A percentile compares a stretch with the other conserved stretches of the same genome.
Conservation (phyloP, 1,140 invertebrate species). For the Cardiocondyla obscurior region DNA sequence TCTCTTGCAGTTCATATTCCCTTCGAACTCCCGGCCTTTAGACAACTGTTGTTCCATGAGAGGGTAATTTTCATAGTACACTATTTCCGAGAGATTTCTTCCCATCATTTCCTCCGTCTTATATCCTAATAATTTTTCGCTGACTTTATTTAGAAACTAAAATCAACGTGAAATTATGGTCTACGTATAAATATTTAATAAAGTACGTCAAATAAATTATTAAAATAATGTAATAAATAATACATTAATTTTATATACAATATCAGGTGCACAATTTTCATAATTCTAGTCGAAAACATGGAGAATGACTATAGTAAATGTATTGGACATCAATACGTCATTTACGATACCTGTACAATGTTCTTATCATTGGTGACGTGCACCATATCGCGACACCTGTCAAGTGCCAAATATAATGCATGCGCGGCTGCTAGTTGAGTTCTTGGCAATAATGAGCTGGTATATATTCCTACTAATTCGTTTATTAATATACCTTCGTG, state of each 20-base stretch:
- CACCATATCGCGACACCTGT: constrained; percentile 93
- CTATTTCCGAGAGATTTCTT: constrained; percentile 86
- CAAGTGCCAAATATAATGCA: constrained; percentile 93
- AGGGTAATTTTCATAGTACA: constrained; percentile 86
- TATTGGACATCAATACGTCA: constrained; percentile 29
- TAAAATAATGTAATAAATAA: not conserved
- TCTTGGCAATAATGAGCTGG: constrained; percentile 85
- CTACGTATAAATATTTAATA: constrained; percentile 17
- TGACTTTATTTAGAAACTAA: constrained; percentile 92
- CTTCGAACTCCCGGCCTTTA: constrained; percentile 93
- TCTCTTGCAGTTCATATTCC: constrained; percentile 91
- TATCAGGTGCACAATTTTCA: not conserved
- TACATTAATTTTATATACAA: not conserved
- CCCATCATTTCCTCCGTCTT: constrained; percentile 90
- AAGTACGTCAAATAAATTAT: not conserved
- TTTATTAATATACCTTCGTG: constrained; percentile 88
- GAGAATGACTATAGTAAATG: not conserved
- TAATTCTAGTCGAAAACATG: constrained; percentile 3
- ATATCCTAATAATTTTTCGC: constrained; percentile 90
- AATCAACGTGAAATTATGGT: constrained; percentile 43
- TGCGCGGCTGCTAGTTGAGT: constrained; percentile 86
- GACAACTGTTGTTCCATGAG: constrained; percentile 87
- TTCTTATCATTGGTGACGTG: constrained; percentile 94
- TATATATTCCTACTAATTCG: constrained; percentile 86
- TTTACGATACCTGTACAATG: constrained; percentile 89